Conservation (phyloP, 1,140 invertebrate genomes). For the Muscidifurax raptorellus region DNA sequence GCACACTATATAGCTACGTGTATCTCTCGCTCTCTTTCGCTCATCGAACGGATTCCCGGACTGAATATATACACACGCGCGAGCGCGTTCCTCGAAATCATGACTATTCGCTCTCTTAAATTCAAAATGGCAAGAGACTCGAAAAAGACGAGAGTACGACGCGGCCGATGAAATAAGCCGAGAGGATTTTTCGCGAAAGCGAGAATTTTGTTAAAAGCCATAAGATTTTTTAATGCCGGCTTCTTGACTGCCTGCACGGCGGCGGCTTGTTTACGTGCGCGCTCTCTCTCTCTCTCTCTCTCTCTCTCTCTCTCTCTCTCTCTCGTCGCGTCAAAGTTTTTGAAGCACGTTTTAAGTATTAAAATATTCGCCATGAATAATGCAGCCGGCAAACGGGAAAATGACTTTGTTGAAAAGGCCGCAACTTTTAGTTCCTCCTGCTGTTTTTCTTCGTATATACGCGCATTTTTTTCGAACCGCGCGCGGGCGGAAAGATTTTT, state of each 20-base stretch:
- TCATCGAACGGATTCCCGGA: not conserved
- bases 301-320: not conserved
- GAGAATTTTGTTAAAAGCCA: not conserved
- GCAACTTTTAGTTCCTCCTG: slow-evolving; percentile 22
- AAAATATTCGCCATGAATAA: slow-evolving; percentile 39
- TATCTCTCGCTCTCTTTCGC: not conserved
- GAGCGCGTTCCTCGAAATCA: slow-evolving; percentile 30
- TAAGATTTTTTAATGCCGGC: too few relatives aligned
- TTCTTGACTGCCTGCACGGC: too few relatives aligned
- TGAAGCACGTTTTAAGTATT: slow-evolving; percentile 18
- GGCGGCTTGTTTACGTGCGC: not conserved
- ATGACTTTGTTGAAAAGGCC: slow-evolving; percentile 29
- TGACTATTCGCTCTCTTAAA: not conserved
- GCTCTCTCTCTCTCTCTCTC: not conserved
- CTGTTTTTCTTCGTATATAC: slow-evolving; percentile 24
- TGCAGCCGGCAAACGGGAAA: slow-evolving; percentile 27
- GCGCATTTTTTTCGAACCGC: slow-evolving; percentile 1
- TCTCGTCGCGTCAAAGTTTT: slow-evolving; percentile 2
- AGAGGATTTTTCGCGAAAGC: not conserved
- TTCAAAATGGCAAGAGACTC: not conserved
- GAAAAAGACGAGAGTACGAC: not conserved
- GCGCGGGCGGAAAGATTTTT: too few relatives aligned
- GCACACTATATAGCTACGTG: too few relatives aligned
- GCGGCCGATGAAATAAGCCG: not conserved
- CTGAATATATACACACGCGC: not conserved